These are phyloP conservation scores for Babylonia areolata DNA, from an alignment of 1,140 invertebrate species.

Conservation along the genomic window DNA sequence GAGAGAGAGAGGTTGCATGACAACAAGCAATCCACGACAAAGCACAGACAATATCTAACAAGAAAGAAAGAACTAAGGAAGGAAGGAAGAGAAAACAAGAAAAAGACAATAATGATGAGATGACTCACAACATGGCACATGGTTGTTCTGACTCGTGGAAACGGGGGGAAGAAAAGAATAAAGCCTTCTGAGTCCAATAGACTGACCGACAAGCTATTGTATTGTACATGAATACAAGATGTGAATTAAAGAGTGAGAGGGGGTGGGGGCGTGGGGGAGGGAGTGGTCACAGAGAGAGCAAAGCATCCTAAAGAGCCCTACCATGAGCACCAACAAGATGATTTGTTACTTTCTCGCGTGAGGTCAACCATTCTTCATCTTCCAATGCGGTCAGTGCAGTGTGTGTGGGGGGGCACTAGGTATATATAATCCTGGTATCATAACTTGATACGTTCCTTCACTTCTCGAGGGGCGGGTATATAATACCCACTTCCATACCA, in stretches of 20 bases:
- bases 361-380: no score
- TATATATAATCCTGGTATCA: not conserved
- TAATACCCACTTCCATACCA: constrained; percentile 23
- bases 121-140: not conserved
- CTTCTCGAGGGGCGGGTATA: constrained; percentile 6
- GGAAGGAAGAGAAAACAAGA: not conserved
- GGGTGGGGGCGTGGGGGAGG: no score
- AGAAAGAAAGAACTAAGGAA: not conserved
- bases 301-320: not conserved
- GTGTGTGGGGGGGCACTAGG: no score
- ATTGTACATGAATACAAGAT: no score
- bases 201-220: no score
- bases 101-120: not conserved
- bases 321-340: no score
- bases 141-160: not conserved
- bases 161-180: not conserved
- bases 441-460: not conserved
- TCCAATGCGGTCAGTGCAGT: no score
- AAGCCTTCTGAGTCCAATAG: no score
- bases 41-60: not conserved
- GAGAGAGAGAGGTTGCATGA: not conserved
- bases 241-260: no score
- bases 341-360: no score
- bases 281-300: not conserved
- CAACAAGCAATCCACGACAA: not conserved